Evolutionary conservation across 2,113 vertebrate genomes (phyloP), one percentile per base, ranked within the genome.

Genomic region (Ptychochromis oligacanthus): DNA sequence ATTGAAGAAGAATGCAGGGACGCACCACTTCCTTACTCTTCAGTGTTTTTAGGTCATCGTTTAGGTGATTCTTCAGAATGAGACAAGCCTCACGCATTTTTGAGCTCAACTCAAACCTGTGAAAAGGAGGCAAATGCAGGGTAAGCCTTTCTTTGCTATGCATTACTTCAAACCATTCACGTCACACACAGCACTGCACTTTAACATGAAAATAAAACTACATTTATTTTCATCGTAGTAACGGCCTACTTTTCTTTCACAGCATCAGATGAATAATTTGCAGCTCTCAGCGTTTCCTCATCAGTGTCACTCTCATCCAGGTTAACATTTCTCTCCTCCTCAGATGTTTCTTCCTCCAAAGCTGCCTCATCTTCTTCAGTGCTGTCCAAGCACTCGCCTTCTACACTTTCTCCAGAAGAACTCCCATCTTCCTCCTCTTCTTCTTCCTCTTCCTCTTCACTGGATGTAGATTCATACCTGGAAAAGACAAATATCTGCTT

Each of bases 381-480:
- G 93, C 97, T 97, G 91, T 96, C 93, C 0, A 94, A 93, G 0
- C 94, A 95, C 56, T 92, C 96, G 2, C 91, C 95, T 40, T 91
- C 95, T 52, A 89, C 96, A 83, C 95, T 95, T 75, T 81, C 95
- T 77, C 70, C 95, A 0, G 96, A 96, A 10, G 96, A 96, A 87
- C 95, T 96, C 34, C 93, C 94, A 46, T 94, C 94, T n/a, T 94
- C 94, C 3, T 95, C 94, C 3, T 93, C 95, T 0, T 96, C 95
- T 0, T 56, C 93, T 5, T 87, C 89, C 24, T 88, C 93, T 0
- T 95, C 96, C 10, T 97, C 96, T 85, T 97, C 98, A 1, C 98
- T 99, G 55, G 97, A 98, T 0, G 97, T 98, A 65, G 97, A 98
- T 92, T 99, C 97, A 1, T 98, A 99, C 92, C 98, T 99, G 92